These are phyloP conservation scores for Biston stratarius DNA, from an alignment of 2,888 invertebrate species.

Conservation along the genomic window DNA sequence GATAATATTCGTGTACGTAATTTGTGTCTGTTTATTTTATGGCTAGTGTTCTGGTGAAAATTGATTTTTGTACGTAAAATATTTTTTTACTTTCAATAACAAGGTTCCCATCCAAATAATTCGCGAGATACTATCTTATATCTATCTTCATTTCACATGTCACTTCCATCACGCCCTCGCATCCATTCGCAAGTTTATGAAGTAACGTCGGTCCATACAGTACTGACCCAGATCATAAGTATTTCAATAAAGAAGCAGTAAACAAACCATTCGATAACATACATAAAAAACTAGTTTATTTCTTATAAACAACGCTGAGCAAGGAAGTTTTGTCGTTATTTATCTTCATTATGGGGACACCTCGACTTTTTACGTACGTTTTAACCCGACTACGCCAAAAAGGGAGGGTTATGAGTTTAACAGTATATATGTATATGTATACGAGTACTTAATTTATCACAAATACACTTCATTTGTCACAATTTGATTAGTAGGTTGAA, in stretches of 20 bases:
- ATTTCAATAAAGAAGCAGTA: constrained; percentile 31
- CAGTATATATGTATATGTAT: too few species aligned
- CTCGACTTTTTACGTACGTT: constrained; percentile 14
- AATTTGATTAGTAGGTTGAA: too few species aligned
- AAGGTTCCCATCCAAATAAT: background rate
- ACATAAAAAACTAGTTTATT: constrained; percentile 34
- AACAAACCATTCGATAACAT: constrained; percentile 31
- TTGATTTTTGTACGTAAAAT: too few species aligned
- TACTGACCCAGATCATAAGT: constrained; percentile 32
- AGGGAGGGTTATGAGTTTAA: too few species aligned
- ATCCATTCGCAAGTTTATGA: constrained; percentile 12
- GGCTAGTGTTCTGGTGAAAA: too few species aligned
- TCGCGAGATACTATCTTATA: background rate
- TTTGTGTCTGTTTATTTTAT: too few species aligned
- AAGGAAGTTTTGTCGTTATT: constrained; percentile 26
- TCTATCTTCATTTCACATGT: background rate
- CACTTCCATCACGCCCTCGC: constrained; percentile 14
- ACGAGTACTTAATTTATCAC: too few species aligned
- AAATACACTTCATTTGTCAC: too few species aligned
- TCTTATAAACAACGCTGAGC: constrained; percentile 23
- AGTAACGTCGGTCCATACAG: background rate
- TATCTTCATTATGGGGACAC: constrained; percentile 20
- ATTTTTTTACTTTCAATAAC: background rate
- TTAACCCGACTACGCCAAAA: background rate
- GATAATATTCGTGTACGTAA: too few species aligned